A percentile compares a stretch with the other conserved stretches of the same genome.
These are phyloP conservation scores for Hypotaenidia philippensis DNA, from an alignment of 2,797 vertebrate genomes.

Conservation along the genomic window DNA sequence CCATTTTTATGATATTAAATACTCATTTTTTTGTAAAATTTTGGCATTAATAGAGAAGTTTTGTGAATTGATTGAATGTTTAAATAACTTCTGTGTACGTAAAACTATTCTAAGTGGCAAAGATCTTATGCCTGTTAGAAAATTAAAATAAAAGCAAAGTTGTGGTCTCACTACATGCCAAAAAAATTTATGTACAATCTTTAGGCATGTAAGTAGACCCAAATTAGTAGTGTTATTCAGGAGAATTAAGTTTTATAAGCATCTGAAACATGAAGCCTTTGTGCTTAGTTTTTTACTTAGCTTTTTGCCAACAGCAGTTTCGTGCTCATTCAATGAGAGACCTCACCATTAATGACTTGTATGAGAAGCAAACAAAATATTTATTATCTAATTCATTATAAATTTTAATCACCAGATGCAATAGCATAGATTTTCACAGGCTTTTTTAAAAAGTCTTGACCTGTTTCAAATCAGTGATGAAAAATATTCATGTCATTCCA, in stretches of 20 bases:
- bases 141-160: not conserved
- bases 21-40: not conserved
- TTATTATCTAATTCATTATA: constrained; percentile 20
- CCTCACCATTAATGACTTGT: not conserved
- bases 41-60: not conserved
- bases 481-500: not conserved
- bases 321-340: not conserved
- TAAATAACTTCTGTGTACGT: not conserved
- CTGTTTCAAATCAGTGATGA: constrained; percentile 17
- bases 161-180: not conserved
- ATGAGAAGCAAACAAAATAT: constrained; percentile 35
- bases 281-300: not conserved
- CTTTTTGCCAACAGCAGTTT: constrained; percentile 30
- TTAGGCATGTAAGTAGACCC: not conserved
- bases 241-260: constrained; percentile 50
- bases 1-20: not conserved
- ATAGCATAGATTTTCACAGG: not conserved
- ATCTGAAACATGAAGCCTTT: constrained; percentile 40
- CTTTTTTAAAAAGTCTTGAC: not conserved
- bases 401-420: not conserved
- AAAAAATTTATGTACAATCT: constrained; percentile 6
- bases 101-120: not conserved
- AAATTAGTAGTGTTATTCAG: constrained; percentile 14
- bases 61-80: not conserved
- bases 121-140: not conserved